Conservation (phyloP, 2,888 invertebrate genomes). For the Andrena praecox region DNA sequence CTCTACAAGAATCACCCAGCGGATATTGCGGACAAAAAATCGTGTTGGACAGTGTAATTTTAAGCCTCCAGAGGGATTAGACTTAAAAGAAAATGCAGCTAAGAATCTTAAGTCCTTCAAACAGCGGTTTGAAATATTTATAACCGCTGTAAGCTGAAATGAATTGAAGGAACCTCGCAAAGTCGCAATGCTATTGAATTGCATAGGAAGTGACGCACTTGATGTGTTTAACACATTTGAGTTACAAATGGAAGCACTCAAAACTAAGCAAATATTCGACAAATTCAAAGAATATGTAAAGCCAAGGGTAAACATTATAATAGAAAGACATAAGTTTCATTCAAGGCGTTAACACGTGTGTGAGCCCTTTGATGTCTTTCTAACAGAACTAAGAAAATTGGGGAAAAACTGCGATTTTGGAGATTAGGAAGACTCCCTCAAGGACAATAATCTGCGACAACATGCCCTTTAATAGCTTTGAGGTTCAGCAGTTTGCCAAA, state of each 20-base stretch:
- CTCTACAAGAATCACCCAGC: no score
- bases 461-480: conserved; percentile 8
- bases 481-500: conserved; percentile 3
- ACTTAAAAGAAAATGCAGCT: background rate
- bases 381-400: conserved; percentile 62
- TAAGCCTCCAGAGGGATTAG: background rate
- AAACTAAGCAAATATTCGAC: background rate
- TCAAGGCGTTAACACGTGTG: conserved; percentile 49
- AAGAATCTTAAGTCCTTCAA: background rate
- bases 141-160: background rate
- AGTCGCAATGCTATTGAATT: background rate
- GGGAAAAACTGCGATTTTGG: conserved; percentile 65
- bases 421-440: conserved; percentile 58
- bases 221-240: background rate
- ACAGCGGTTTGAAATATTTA: background rate
- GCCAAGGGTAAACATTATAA: conserved; percentile 40
- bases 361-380: conserved; percentile 63
- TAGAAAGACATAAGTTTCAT: conserved; percentile 49
- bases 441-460: background rate
- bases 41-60: background rate
- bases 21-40: no score
- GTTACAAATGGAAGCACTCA: background rate
- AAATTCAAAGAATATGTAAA: background rate
- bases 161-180: background rate
- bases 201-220: background rate